These are phyloP conservation scores for Anser brachyrhynchus DNA, from an alignment of 2,113 vertebrate species.

Conservation along the genomic window DNA sequence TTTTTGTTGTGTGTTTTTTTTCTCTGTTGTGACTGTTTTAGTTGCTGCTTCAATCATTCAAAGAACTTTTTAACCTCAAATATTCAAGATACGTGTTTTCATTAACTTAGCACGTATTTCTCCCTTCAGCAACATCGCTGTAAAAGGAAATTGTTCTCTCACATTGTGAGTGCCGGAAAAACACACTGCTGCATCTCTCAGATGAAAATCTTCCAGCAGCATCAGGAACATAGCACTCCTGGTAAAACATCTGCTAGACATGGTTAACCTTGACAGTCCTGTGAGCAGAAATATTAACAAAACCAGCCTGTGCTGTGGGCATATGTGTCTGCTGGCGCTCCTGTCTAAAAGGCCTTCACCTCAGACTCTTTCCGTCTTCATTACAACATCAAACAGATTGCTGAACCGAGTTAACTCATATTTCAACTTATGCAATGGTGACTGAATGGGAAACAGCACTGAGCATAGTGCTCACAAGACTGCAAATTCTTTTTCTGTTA, in stretches of 20 bases:
- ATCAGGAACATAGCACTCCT: background rate
- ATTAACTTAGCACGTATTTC: slow-evolving; percentile 5
- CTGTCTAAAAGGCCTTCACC: background rate
- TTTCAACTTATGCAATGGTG: background rate
- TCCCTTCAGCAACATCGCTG: background rate
- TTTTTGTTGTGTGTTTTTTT: rapidly evolving
- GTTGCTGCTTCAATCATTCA: background rate
- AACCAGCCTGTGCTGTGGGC: background rate
- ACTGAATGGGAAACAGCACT: background rate
- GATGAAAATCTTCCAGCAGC: slow-evolving; percentile 12
- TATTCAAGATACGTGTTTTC: background rate
- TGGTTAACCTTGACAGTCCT: slow-evolving; percentile 35
- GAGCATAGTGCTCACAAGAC: background rate
- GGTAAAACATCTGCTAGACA: slow-evolving; percentile 41
- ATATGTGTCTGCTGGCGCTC: background rate
- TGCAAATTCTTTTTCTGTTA: background rate
- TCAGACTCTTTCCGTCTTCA: slow-evolving; percentile 1
- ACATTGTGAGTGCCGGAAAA: background rate
- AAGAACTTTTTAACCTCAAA: background rate
- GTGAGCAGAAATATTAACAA: slow-evolving; percentile 10
- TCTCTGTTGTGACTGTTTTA: background rate
- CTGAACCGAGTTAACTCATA: background rate
- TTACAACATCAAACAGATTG: background rate
- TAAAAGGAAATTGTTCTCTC: background rate
- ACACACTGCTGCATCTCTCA: background rate